Conservation (phyloP, 1,140 invertebrate species). For the Magallana gigas region DNA sequence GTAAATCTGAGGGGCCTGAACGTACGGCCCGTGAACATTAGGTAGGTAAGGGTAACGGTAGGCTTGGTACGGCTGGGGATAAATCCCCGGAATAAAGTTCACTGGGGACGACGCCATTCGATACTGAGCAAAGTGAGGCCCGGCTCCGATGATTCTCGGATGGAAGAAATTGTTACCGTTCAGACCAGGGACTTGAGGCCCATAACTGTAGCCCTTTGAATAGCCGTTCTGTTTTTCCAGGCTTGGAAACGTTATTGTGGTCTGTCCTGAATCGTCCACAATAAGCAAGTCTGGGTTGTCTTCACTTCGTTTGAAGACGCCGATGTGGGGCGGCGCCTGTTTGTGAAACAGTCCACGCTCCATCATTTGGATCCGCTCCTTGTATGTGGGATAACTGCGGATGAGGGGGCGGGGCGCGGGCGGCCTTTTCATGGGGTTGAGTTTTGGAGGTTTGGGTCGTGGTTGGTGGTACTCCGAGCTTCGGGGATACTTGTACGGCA, state of each 20-base stretch:
- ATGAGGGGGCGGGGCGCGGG: not conserved
- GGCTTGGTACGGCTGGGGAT: not conserved
- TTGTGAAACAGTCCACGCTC: constrained; percentile 30
- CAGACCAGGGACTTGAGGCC: not conserved
- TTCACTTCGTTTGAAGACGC: constrained; percentile 36
- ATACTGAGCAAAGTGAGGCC: constrained; percentile 4
- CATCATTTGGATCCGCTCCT: constrained; percentile 38
- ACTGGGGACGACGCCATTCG: not conserved
- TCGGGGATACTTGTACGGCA: not conserved
- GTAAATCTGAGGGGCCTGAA: not conserved
- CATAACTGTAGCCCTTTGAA: not conserved
- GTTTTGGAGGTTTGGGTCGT: not conserved
- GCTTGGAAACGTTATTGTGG: constrained; percentile 5
- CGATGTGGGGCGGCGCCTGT: constrained; percentile 13
- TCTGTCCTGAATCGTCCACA: not conserved
- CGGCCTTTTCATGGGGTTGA: not conserved
- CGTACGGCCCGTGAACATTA: not conserved
- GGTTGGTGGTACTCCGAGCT: not conserved
- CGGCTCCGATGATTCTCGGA: constrained; percentile 2
- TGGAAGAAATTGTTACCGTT: not conserved
- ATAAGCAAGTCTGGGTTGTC: constrained; percentile 31
- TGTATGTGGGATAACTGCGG: constrained; percentile 19
- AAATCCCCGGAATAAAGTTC: not conserved
- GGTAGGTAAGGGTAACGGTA: not conserved
- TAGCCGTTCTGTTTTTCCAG: not conserved